A percentile compares a stretch with the other conserved stretches of the same genome.
These are phyloP conservation scores for Campylomormyrus numenius DNA, from an alignment of 2,113 vertebrate species.

Conservation along the genomic window DNA sequence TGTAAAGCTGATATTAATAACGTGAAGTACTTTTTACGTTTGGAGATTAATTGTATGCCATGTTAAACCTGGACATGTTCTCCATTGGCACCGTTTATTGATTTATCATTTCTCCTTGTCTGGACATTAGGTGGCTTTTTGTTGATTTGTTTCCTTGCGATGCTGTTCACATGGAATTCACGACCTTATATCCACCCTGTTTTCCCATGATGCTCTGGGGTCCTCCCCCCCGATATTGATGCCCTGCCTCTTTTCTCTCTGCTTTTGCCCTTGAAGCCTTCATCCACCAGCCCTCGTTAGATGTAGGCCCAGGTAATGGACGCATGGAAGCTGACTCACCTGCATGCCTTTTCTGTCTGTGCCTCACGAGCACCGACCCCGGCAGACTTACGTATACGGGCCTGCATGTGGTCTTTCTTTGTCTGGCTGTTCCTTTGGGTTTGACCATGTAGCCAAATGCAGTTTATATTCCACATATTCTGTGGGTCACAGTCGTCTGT, in stretches of 20 bases:
- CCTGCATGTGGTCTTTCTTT: neutral
- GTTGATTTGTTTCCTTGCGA: neutral
- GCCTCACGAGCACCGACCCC: neutral
- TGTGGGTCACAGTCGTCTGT: neutral
- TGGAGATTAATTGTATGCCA: neutral
- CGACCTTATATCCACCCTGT: neutral
- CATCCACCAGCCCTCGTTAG: conserved; percentile 67
- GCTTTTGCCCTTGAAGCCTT: conserved; percentile 64
- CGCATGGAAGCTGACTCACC: conserved; percentile 11
- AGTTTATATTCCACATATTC: neutral
- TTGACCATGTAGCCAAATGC: neutral
- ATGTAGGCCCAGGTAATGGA: conserved; percentile 71
- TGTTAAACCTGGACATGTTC: neutral
- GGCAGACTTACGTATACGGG: neutral
- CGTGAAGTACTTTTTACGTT: neutral
- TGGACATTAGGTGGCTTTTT: neutral
- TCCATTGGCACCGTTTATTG: neutral
- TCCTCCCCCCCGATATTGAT: conserved; percentile 19
- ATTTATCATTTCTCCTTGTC: neutral
- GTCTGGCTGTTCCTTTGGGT: neutral
- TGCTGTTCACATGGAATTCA: neutral
- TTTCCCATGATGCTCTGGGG: neutral
- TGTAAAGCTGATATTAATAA: neutral
- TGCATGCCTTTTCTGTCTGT: neutral
- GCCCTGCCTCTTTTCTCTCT: conserved; percentile 65